Evolutionary conservation across 2,113 vertebrate genomes (phyloP).

Genomic region (Gnathonemus longibarbis): DNA sequence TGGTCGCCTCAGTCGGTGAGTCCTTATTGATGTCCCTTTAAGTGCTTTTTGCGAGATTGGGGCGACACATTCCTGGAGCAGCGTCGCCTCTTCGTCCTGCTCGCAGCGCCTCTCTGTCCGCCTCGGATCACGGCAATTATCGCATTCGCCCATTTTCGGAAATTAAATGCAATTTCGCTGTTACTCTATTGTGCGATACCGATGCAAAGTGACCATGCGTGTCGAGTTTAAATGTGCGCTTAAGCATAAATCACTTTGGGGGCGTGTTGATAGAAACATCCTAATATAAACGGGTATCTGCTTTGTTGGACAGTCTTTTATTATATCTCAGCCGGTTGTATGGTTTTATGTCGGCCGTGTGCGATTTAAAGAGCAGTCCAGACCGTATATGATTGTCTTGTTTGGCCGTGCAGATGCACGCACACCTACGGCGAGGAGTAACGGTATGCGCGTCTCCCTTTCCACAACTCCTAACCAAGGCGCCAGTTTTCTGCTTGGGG

Average conservation of each 20-base stretch:
- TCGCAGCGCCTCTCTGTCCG: neutral
- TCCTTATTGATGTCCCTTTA: slow-evolving; percentile 23
- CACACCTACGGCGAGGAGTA: neutral
- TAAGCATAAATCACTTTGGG: neutral
- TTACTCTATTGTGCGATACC: neutral
- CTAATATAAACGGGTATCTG: neutral
- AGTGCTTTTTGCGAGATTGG: neutral
- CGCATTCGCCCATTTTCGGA: neutral
- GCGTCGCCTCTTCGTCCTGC: neutral
- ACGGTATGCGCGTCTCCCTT: neutral
- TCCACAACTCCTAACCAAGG: neutral
- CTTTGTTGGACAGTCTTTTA: neutral
- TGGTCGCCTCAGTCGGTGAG: slow-evolving; percentile 60
- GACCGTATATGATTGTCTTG: neutral
- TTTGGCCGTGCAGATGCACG: neutral
- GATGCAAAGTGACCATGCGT: neutral
- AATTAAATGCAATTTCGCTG: neutral
- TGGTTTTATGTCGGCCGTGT: neutral
- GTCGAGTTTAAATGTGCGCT: neutral
- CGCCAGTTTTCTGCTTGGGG: neutral
- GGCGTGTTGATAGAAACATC: neutral
- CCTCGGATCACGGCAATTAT: neutral
- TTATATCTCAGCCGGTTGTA: neutral
- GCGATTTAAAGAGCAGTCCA: neutral
- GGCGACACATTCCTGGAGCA: neutral